Evolutionary conservation across 2,797 vertebrate species (phyloP).

Genomic region (Acipenser transmontanus): DNA sequence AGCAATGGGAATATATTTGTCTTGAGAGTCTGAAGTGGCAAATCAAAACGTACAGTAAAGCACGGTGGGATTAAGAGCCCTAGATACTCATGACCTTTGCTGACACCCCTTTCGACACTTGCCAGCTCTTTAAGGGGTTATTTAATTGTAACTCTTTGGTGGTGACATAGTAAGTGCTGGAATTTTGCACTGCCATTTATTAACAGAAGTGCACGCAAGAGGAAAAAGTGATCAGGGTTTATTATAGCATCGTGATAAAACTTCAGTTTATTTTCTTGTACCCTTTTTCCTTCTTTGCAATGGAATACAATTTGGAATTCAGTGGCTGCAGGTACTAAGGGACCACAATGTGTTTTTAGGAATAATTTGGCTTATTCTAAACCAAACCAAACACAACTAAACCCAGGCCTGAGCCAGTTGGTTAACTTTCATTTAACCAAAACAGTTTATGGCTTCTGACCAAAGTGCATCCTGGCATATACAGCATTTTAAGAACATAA

Average conservation of each 20-base stretch:
- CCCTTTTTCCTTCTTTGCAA: conserved; percentile 41
- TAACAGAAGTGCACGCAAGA: conserved; percentile 49
- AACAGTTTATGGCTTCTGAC: too few species aligned
- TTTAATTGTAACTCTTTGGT: conserved; percentile 56
- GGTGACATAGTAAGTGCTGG: conserved; percentile 57
- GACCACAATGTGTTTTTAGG: too few species aligned
- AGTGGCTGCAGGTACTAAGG: too few species aligned
- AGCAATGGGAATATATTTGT: conserved; percentile 65
- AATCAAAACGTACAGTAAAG: conserved; percentile 46
- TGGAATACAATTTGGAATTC: background rate
- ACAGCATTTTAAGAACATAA: too few species aligned
- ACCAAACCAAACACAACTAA: too few species aligned
- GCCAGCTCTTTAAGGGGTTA: conserved; percentile 57
- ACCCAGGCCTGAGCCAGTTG: too few species aligned
- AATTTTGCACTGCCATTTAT: conserved; percentile 59
- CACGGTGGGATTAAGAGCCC: conserved; percentile 50
- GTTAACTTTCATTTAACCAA: too few species aligned
- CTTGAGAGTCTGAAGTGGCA: conserved; percentile 59
- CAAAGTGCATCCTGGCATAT: too few species aligned
- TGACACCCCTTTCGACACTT: conserved; percentile 76
- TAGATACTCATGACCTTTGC: conserved; percentile 65
- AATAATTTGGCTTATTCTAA: conserved; percentile 19
- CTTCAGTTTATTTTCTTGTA: conserved; percentile 40
- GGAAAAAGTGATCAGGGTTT: conserved; percentile 43
- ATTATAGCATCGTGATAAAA: conserved; percentile 20